phyloP scores from a whole-genome alignment of 2,888 invertebrate genomes.

The Sesamia inferens region DNA sequence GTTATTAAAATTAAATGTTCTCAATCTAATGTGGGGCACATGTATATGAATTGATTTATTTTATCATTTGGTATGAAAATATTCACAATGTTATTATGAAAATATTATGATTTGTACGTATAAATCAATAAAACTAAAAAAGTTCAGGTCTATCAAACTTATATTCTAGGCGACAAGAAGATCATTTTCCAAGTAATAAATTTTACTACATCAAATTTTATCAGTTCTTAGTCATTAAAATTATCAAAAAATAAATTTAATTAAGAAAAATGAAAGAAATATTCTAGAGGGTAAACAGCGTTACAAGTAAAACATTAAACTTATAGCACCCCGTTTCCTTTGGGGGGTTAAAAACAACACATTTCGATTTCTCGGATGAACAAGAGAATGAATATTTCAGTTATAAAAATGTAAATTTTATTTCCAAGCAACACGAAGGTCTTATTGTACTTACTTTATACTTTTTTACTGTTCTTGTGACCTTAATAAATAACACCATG shows the following conservation, averaged over 20 bases:
- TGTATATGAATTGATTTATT: not conserved
- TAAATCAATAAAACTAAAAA: constrained; percentile 7
- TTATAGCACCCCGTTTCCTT: not conserved
- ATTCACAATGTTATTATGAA: not conserved
- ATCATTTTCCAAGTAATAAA: not conserved
- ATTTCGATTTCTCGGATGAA: constrained; percentile 31
- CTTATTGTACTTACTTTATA: not conserved
- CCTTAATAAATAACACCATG: not conserved
- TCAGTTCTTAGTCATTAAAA: constrained; percentile 3
- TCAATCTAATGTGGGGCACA: not conserved
- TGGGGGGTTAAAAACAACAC: constrained; percentile 22
- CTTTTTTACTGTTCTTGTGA: constrained; percentile 11
- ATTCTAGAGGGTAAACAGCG: constrained; percentile 7
- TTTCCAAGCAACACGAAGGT: constrained; percentile 16
- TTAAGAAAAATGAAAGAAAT: not conserved
- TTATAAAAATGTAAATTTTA: constrained; percentile 51
- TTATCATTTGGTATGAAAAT: constrained; percentile 7
- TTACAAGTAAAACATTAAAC: not conserved
- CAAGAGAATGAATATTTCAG: constrained; percentile 29
- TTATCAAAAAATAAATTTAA: not conserved
- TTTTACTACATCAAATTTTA: not conserved
- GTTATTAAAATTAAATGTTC: constrained; percentile 5
- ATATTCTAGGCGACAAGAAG: not conserved
- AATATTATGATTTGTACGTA: not conserved
- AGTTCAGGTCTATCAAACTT: not conserved